Evolutionary conservation across 2,797 vertebrate genomes (phyloP), one percentile per base, ranked within the genome.

Genomic region (Protonibea diacanthus): DNA sequence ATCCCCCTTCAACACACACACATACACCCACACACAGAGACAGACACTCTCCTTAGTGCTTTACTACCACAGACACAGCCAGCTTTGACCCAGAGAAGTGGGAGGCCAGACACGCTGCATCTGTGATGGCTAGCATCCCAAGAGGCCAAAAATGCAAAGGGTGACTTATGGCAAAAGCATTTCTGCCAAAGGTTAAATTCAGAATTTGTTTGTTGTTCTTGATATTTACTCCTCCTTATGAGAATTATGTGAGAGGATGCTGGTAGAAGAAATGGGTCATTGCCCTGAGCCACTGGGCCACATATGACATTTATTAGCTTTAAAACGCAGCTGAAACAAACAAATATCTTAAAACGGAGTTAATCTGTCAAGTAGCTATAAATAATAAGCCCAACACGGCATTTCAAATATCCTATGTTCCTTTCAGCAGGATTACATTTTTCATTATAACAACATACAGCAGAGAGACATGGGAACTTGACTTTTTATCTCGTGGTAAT

Each of bases 41-140:
- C 71, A 79, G 52, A 79, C 81, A 70, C 81, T 67, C 86, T 78
- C 82, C 68, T 77, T 65, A 60, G 81, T 84, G 76, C 65, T 83
- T 81, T 75, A 72, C 74, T 38, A 86, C 63, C 69, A 18, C 81
- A 89, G 84, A 87, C 82, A 80, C 69, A 83, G 78, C 47, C 80
- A 74, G 87, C 83, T 89, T 81, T 89, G 91, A 92, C 91, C 90
- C 88, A 68, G 68, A 74, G 77, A 86, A 73, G 69, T 82, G n/a
- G 69, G 75, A 86, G 85, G 85, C 77, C 88, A 92, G 84, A 83
- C 81, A 55, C 44, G 76, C 72, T 83, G 84, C 89, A 81, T 84
- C 83, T 86, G 79, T 82, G 83, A 83, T 20, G 61, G 71, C 59
- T 62, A 72, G 81, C 75, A 80, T 89, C 91, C 81, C 73, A 60